Base-by-base conservation (phyloP, 2,888 invertebrate species). In the Hirudinaria manillensis region DNA sequence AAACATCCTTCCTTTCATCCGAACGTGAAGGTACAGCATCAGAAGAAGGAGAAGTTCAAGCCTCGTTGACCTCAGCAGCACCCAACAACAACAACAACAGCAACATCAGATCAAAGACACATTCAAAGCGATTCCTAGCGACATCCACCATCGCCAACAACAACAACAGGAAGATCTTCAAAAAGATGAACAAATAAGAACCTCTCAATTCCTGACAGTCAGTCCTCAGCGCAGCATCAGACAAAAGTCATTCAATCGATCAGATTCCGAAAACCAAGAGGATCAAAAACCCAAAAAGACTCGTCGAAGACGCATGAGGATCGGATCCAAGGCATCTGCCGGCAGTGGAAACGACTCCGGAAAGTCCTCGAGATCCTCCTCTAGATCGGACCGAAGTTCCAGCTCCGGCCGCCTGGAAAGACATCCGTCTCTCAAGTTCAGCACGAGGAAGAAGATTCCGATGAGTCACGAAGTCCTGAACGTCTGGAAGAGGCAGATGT, bases 291-390 rank as follows among this genome's bases (percentile, higher is more conserved):
- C 21, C 24, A 72, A 53, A 10, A 61, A n/a, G 13, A 61, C 24
- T 10, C 61, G 61, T 16, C 24, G 29, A 19, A 4, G 29, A 1
- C 45, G 45, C 45, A 45, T 45, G 45, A 10, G 45, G 45, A 45
- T 45, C 16, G 10, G 45, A 10, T 61, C 24, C 6, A 61, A 16
- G 13, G 29, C 61, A 10, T 61, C 61, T 29, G 61, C 32, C 10
- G 24, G 73, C 65, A 73, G 73, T n/a, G 73, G 73, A 24, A 34
- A 61, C 45, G 73, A 73, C 0, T 73, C 73, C 10, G 56, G 27
- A 10, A 73, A 73, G 29, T 73, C 73, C 2, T 73, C 73, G 19
- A 73, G 73, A 36, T 73, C 73, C 0, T 73, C 73, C n/a, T 73
- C 73, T 0, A 73, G 29, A 38, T 73, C 73, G 19, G 73, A 73